A percentile compares a stretch with the other conserved stretches of the same genome.
These are phyloP conservation scores for Tetranychus truncatus DNA, from an alignment of 2,888 invertebrate genomes.

Conservation along the genomic window DNA sequence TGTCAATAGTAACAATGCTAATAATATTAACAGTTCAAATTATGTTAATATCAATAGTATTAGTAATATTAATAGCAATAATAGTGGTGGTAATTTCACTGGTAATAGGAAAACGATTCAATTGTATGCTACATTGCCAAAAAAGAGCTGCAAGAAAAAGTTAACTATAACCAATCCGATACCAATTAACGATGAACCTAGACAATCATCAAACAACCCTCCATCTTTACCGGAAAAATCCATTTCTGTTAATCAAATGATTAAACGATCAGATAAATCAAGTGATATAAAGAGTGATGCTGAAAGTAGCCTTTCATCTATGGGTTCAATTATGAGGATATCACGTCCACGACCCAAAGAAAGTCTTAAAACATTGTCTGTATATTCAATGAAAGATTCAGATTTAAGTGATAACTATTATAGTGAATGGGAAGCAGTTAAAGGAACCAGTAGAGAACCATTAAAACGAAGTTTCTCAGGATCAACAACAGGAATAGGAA, in stretches of 20 bases:
- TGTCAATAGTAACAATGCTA: neutral
- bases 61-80: slow-evolving; percentile 29
- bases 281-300: slow-evolving; percentile 10
- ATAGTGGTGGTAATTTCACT: slow-evolving; percentile 40
- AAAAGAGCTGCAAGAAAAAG: slow-evolving; percentile 1
- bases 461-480: slow-evolving; percentile 13
- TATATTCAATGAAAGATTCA: slow-evolving; percentile 12
- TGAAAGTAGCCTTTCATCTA: neutral
- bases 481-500: slow-evolving; percentile 4
- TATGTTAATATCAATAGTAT: neutral
- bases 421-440: slow-evolving; percentile 27
- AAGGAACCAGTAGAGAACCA: slow-evolving; percentile 14
- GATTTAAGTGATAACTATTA: slow-evolving; percentile 27
- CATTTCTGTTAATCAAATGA: slow-evolving; percentile 2
- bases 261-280: neutral
- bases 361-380: neutral
- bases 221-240: neutral
- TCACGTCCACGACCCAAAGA: neutral
- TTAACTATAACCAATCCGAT: neutral
- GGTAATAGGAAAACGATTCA: slow-evolving; percentile 2
- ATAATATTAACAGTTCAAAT: neutral
- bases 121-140: slow-evolving; percentile 13
- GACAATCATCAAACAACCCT: neutral
- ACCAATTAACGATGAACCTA: neutral
- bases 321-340: neutral